A percentile compares a stretch with the other conserved stretches of the same genome.
Evolutionary conservation across 2,888 invertebrate species (phyloP).

Genomic region (Hyles lineata): DNA sequence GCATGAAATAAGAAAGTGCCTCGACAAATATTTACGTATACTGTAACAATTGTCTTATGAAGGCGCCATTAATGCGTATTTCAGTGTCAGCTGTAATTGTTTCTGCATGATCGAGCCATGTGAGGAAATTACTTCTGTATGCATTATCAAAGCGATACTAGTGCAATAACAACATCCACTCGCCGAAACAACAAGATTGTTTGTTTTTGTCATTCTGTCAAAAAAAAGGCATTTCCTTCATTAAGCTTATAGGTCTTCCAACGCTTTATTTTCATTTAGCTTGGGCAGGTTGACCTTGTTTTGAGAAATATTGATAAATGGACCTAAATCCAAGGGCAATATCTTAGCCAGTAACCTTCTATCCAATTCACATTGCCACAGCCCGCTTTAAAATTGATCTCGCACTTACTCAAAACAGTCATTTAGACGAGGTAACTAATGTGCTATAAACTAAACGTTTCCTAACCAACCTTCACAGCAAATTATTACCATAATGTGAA

Average conservation of each 20-base stretch:
- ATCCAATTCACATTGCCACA: neutral
- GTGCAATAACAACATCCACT: neutral
- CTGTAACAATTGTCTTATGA: neutral
- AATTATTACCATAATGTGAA: constrained; percentile 23
- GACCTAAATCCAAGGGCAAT: neutral
- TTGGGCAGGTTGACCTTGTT: too few species aligned
- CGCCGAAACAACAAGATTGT: neutral
- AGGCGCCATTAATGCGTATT: neutral
- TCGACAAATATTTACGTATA: neutral
- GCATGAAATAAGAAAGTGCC: constrained; percentile 4
- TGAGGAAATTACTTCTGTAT: neutral
- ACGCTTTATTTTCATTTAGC: too few species aligned
- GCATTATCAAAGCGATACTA: neutral
- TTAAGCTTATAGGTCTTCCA: too few species aligned
- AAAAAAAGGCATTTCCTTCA: too few species aligned
- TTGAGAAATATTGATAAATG: too few species aligned
- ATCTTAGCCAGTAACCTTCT: neutral
- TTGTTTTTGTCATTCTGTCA: neutral
- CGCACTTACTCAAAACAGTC: neutral
- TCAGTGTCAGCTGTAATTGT: neutral
- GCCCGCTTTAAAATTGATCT: neutral
- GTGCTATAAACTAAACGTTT: neutral
- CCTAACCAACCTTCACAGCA: constrained; percentile 19
- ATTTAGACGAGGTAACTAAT: neutral
- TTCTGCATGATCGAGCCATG: neutral